phyloP scores from a whole-genome alignment of 2,888 invertebrate genomes.

The Bugula neritina region DNA sequence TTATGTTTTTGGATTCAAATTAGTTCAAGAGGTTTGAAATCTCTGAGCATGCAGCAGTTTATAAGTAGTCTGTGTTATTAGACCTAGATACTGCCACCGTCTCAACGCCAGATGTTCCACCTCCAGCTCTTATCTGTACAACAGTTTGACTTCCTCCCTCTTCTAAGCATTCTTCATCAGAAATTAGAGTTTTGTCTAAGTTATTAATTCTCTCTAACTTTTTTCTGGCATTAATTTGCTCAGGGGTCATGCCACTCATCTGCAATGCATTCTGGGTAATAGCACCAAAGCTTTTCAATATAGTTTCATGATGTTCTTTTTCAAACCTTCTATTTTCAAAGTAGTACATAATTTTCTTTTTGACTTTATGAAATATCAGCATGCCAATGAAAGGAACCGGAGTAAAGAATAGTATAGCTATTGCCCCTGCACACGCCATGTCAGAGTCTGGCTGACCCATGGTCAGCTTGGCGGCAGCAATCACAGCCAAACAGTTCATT shows the following conservation, averaged over 20 bases:
- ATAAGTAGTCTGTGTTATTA: not conserved
- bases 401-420: conserved; percentile 48
- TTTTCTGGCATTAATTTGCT: conserved; percentile 11
- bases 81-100: not conserved
- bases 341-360: conserved; percentile 35
- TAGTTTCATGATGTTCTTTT: conserved; percentile 20
- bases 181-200: conserved; percentile 3
- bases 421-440: conserved; percentile 45
- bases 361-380: conserved; percentile 36
- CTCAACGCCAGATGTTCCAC: not conserved
- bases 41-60: too few species aligned
- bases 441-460: conserved; percentile 46
- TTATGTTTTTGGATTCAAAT: too few species aligned
- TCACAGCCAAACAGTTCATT: conserved; percentile 45
- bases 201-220: not conserved
- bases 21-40: too few species aligned
- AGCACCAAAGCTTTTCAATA: conserved; percentile 2
- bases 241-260: conserved; percentile 20
- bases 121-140: conserved; percentile 4
- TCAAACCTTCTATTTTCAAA: conserved; percentile 35
- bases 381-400: conserved; percentile 43
- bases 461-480: conserved; percentile 45
- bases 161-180: not conserved
- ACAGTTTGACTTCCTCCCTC: not conserved
- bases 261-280: conserved; percentile 24